phyloP scores from a whole-genome alignment of 2,888 invertebrate species.

The Rhagonycha fulva region DNA sequence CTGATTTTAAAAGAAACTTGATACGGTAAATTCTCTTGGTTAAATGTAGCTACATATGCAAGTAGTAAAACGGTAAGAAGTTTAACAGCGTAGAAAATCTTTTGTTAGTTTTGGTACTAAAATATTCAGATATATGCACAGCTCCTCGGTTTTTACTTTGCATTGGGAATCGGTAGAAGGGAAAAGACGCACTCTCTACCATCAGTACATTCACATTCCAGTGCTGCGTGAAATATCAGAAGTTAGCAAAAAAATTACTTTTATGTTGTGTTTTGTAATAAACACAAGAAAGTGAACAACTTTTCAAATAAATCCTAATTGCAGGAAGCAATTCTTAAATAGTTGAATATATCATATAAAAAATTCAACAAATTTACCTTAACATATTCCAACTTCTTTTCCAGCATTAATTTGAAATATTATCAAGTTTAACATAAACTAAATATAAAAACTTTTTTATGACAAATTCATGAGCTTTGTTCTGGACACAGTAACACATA shows the following conservation, averaged over 20 bases:
- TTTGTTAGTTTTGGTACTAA: not conserved
- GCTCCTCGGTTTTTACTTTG: not conserved
- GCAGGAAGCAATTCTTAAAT: not conserved
- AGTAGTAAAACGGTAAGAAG: not conserved
- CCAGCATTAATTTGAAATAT: not conserved
- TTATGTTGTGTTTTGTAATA: not conserved
- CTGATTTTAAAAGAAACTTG: not conserved
- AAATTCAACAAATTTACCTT: not conserved
- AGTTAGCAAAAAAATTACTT: not conserved
- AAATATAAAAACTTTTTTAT: constrained; percentile 11
- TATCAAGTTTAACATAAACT: not conserved
- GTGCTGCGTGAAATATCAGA: not conserved
- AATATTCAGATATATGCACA: not conserved
- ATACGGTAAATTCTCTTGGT: not conserved
- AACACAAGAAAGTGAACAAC: not conserved
- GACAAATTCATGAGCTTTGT: constrained; percentile 16
- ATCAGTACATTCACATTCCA: not conserved
- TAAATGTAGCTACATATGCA: not conserved
- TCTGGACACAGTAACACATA: not conserved
- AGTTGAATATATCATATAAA: not conserved
- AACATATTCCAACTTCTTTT: not conserved
- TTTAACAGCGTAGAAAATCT: not conserved
- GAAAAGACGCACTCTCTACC: not conserved
- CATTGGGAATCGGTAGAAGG: not conserved
- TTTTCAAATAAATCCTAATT: not conserved